Conservation (phyloP, 2,797 vertebrate species). For the Aplochiton taeniatus region DNA sequence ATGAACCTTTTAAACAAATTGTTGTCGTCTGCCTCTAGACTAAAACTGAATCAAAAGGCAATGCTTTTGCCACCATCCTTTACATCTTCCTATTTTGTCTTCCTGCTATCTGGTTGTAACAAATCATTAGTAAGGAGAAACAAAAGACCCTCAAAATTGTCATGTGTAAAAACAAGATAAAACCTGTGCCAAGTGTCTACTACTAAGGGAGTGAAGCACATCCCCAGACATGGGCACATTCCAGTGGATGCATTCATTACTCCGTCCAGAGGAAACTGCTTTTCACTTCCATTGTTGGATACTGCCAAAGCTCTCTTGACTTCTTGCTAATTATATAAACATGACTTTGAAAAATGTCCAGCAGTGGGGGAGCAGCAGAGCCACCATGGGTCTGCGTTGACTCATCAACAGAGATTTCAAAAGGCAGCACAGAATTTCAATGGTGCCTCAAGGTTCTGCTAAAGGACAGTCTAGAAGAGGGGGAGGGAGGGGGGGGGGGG, state of each 20-base stretch:
- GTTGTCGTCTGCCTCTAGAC: too few relatives aligned
- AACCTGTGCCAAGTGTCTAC: constrained; percentile 22
- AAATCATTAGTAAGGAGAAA: constrained; percentile 49
- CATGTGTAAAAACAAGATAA: constrained; percentile 31
- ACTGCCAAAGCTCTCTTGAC: constrained; percentile 67
- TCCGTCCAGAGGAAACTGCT: constrained; percentile 63
- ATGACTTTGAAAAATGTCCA: constrained; percentile 79
- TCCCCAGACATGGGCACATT: constrained; percentile 44
- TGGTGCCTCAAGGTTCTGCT: constrained; percentile 75
- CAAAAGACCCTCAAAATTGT: constrained; percentile 31
- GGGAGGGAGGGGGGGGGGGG: constrained; percentile 16
- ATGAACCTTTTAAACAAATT: neutral
- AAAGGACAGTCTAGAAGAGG: constrained; percentile 68
- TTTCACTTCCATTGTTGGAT: constrained; percentile 73
- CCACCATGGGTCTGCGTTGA: constrained; percentile 69
- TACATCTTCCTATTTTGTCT: constrained; percentile 18
- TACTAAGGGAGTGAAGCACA: constrained; percentile 31
- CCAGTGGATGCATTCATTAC: constrained; percentile 43
- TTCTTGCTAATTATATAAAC: constrained; percentile 80
- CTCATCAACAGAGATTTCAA: constrained; percentile 80
- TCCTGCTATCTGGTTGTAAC: constrained; percentile 34
- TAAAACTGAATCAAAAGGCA: too few relatives aligned
- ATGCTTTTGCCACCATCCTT: too few relatives aligned
- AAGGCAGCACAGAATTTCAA: constrained; percentile 78
- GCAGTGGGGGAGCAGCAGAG: constrained; percentile 66